phyloP scores from a whole-genome alignment of 2,888 invertebrate genomes.

The Orchestes rusci region DNA sequence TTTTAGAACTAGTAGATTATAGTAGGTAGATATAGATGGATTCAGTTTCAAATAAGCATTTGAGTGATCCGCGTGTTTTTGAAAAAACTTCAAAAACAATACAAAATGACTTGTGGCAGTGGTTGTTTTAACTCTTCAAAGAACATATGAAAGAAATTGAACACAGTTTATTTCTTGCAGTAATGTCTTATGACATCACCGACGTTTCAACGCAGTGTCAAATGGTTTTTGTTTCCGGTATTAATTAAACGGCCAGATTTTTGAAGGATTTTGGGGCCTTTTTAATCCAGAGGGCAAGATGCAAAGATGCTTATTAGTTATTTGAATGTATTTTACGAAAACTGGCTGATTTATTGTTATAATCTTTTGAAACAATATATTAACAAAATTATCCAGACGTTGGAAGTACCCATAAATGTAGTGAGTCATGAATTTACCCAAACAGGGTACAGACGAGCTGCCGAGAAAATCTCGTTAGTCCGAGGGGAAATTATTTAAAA shows the following conservation, averaged over 20 bases:
- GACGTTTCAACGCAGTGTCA: conserved; percentile 28
- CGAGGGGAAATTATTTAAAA: no score
- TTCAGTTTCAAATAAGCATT: neutral
- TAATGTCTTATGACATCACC: conserved; percentile 33
- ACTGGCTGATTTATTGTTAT: no score
- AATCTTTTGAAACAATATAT: no score
- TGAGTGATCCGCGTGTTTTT: no score
- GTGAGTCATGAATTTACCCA: no score
- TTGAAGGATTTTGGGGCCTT: conserved; percentile 30
- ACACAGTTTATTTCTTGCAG: conserved; percentile 15
- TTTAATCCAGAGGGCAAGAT: conserved; percentile 24
- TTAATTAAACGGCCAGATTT: conserved; percentile 14
- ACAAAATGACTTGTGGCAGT: conserved; percentile 27
- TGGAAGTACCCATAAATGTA: no score
- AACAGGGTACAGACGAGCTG: no score
- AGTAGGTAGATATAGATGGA: neutral
- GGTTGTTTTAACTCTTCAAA: conserved; percentile 5
- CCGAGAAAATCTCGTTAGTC: no score
- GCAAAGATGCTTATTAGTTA: conserved; percentile 20
- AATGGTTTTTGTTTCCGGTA: conserved; percentile 32
- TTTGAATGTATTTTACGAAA: conserved; percentile 11
- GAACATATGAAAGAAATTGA: conserved; percentile 27
- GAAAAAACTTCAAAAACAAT: conserved; percentile 31
- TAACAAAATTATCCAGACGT: no score
- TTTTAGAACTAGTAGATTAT: conserved; percentile 15